Conservation (phyloP, 2,888 invertebrate species). For the Megalurothrips usitatus region DNA sequence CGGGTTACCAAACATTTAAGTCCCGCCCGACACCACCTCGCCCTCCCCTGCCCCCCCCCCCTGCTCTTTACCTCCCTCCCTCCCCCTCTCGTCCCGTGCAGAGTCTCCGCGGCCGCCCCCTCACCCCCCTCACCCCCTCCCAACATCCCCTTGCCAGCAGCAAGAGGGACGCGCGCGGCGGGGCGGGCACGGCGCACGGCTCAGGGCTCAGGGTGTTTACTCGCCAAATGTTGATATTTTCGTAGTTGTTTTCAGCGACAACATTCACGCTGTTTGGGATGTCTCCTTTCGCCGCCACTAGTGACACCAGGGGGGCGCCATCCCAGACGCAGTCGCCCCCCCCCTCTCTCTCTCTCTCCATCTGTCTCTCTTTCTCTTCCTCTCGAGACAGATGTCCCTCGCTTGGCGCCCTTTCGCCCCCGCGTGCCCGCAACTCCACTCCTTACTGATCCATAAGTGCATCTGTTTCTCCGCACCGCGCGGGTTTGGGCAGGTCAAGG, state of each 20-base stretch:
- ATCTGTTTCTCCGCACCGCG: too few species aligned
- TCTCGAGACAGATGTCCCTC: neutral
- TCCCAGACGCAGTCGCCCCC: neutral
- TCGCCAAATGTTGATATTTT: constrained; percentile 25
- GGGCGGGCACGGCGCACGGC: constrained; percentile 1
- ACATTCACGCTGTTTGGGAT: constrained; percentile 24
- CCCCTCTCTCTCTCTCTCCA: neutral
- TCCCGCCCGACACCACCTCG: neutral
- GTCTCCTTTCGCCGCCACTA: constrained; percentile 24
- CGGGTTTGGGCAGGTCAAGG: too few species aligned
- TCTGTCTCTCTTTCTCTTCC: neutral
- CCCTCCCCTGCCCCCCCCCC: neutral
- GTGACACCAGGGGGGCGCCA: neutral
- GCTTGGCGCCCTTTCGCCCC: too few species aligned
- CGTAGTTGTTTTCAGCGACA: constrained; percentile 24
- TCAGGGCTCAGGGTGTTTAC: constrained; percentile 16
- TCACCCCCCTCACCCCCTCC: neutral
- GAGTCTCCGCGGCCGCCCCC: too few species aligned
- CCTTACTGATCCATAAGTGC: too few species aligned
- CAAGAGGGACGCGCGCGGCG: neutral
- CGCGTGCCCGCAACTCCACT: too few species aligned
- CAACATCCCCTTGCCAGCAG: neutral
- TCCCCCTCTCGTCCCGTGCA: neutral
- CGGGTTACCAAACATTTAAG: neutral
- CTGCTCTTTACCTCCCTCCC: neutral